A percentile compares a stretch with the other conserved stretches of the same genome.
These are phyloP conservation scores for Upupa epops DNA, from an alignment of 2,113 vertebrate genomes.

Conservation along the genomic window DNA sequence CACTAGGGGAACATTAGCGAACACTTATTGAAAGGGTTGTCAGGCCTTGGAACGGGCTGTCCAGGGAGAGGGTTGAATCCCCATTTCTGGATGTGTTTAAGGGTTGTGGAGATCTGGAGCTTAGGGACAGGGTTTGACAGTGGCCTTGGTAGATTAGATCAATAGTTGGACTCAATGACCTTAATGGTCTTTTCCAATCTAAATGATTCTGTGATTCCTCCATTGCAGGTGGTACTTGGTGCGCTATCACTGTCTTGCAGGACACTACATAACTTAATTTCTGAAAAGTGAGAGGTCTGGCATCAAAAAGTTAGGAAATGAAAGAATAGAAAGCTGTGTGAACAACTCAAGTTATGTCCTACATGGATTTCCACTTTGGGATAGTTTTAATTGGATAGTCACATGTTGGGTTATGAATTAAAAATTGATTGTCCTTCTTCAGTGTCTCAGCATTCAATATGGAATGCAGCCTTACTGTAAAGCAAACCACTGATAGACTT, in stretches of 20 bases:
- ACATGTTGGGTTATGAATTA: neutral
- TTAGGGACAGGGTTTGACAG: no score
- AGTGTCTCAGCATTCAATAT: neutral
- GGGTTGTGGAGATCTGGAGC: no score
- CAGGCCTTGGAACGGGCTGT: no score
- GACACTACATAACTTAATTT: neutral
- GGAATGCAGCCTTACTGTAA: neutral
- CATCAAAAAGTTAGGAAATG: neutral
- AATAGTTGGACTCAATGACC: no score
- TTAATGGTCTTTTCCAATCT: no score
- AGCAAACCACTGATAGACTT: neutral
- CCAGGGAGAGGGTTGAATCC: no score
- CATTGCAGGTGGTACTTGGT: accelerated
- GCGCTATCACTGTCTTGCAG: accelerated
- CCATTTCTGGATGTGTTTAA: no score
- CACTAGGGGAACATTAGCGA: no score
- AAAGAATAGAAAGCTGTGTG: neutral
- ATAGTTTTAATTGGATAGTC: neutral
- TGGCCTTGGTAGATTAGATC: no score
- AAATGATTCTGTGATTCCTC: no score
- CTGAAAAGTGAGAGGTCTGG: neutral
- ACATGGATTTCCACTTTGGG: accelerated
- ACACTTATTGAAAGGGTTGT: no score
- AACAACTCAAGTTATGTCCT: neutral
- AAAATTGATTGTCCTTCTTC: neutral